These are phyloP conservation scores for Casuarius casuarius DNA, from an alignment of 2,113 vertebrate genomes.

Conservation along the genomic window DNA sequence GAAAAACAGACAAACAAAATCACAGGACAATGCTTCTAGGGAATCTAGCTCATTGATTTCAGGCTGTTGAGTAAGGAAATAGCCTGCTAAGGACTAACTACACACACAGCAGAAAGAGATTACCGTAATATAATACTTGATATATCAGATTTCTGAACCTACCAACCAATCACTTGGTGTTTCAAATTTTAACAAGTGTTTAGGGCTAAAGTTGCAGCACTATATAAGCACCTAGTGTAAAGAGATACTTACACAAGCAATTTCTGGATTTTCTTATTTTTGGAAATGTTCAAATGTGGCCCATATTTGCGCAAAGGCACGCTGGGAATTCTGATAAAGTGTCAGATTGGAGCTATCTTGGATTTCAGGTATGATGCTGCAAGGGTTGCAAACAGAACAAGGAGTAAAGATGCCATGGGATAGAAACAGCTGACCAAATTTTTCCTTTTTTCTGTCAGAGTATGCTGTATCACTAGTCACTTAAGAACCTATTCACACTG, in stretches of 20 bases:
- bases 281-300: not conserved
- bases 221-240: not conserved
- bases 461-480: not conserved
- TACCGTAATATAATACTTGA: not conserved
- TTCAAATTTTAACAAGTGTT: not conserved
- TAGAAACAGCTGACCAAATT: not conserved
- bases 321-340: not conserved
- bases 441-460: not conserved
- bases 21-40: not conserved
- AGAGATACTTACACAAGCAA: not conserved
- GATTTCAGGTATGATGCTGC: fast-evolving
- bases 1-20: not conserved
- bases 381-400: not conserved
- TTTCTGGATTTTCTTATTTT: not conserved
- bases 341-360: not conserved
- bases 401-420: not conserved
- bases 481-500: not conserved
- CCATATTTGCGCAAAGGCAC: not conserved
- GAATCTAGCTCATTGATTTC: not conserved
- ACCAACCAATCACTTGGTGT: not conserved
- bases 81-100: not conserved
- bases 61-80: not conserved
- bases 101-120: not conserved
- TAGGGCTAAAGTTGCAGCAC: not conserved
- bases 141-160: not conserved